Conservation (phyloP, 2,888 invertebrate species). For the Aporophyla nigra region DNA sequence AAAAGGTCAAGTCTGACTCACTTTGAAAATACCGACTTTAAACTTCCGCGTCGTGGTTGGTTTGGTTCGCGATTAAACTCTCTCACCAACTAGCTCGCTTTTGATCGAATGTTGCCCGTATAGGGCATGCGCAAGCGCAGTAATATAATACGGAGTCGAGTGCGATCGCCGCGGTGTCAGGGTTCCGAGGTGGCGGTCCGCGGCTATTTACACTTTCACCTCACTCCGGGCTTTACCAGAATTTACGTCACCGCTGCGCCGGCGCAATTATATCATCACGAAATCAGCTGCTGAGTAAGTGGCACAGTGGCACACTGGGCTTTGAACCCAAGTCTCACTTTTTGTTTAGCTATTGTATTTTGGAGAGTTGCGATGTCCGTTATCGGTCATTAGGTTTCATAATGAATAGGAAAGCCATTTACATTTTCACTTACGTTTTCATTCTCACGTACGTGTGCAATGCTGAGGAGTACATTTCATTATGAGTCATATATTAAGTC, state of each 20-base stretch:
- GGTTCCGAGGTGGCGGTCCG: conserved; percentile 71
- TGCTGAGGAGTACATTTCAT: conserved; percentile 1
- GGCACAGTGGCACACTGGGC: conserved; percentile 76
- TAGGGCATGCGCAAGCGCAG: conserved; percentile 47
- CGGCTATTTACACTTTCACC: conserved; percentile 86
- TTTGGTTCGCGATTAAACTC: conserved; percentile 18
- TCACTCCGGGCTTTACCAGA: conserved; percentile 78
- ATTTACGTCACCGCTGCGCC: conserved; percentile 81
- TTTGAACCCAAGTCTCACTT: conserved; percentile 70
- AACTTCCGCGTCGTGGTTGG: conserved; percentile 64
- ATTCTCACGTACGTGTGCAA: conserved; percentile 24
- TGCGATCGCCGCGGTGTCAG: conserved; percentile 73
- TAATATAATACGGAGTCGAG: conserved; percentile 43
- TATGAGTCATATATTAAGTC: conserved; percentile 10
- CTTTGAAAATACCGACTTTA: conserved; percentile 56
- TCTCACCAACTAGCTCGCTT: conserved; percentile 2
- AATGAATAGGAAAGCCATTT: conserved; percentile 67
- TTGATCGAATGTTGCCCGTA: conserved; percentile 48
- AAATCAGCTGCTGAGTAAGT: conserved; percentile 83
- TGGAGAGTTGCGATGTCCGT: conserved; percentile 66
- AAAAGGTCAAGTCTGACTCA: conserved; percentile 59
- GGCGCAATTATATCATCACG: conserved; percentile 86
- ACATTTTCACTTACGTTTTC: conserved; percentile 53
- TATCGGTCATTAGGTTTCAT: conserved; percentile 67
- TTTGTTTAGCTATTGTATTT: conserved; percentile 70